Base-by-base conservation (phyloP, 2,113 vertebrate genomes). In the Megaptera novaeangliae region DNA sequence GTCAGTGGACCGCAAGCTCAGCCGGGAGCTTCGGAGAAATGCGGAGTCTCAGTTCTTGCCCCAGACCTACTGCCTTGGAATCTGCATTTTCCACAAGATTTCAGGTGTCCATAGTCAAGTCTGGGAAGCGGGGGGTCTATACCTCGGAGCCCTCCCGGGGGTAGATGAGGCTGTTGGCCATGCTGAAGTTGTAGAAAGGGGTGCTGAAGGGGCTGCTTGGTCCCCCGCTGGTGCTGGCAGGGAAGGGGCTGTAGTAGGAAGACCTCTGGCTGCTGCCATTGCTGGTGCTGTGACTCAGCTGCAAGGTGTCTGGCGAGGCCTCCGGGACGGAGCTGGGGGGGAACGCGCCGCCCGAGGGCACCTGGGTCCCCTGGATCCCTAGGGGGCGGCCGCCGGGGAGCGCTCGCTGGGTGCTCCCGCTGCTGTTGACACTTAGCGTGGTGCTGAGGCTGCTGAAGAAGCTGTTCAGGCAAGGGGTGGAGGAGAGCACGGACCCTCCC, bases 81-180 rank as follows among this genome's bases (percentile, higher is more conserved):
- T 23, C 64, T 66, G 63, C 49, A 86, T 63, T 75, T 36, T 66
- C 21, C 17, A 64, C 20, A 21, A 74, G 85, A 71, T 12, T 46
- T 46, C 59, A 41, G 85, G 61, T 46, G 46, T 44, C 34, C 31
- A 41, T 8, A 4, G 20, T 31, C 18, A 15, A 68, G 82, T 88
- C 61, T 29, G n/a, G 41, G 52, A 34, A 29, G 49, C 9, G 11
- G 4, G 4, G 0, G 44, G 55, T 21, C 88, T 99, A 99, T 97
- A 99, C 99, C 97, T 99, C 99, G 0, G 99, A 99, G 63, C 99
- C 99, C 55, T 99, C 99, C 89, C 99, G 97, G 20, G 99, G 99
- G 80, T 99, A 99, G 92, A 99, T 99, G 93, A 99, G 98, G 98
- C 99, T 99, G 99, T 99, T 99, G 83, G 99, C 99, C 2, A 99